phyloP scores from a whole-genome alignment of 2,797 vertebrate species.

The Dendrocincla tyrannina region DNA sequence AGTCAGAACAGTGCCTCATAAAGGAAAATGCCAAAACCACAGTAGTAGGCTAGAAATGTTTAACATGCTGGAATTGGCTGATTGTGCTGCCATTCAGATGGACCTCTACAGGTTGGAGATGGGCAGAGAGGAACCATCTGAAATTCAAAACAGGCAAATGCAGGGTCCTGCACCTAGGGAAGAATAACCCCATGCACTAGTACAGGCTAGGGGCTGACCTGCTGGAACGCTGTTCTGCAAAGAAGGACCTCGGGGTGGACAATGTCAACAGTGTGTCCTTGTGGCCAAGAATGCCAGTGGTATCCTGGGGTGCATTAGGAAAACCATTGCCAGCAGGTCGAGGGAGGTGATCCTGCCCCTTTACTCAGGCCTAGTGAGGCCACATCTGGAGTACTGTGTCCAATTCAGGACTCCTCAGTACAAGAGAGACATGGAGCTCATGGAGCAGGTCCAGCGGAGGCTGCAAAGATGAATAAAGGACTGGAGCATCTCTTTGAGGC shows the following conservation, averaged over 20 bases:
- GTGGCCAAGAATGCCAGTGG: background rate
- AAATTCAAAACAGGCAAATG: background rate
- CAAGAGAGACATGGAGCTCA: background rate
- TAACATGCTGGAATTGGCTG: background rate
- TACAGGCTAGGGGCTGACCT: background rate
- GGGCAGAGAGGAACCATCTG: background rate
- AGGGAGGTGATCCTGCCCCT: background rate
- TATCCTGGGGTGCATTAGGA: background rate
- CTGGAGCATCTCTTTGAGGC: too few species aligned
- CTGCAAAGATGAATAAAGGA: background rate
- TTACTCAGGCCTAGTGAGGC: background rate
- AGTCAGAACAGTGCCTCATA: background rate
- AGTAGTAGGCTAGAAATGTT: background rate
- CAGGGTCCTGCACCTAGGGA: background rate
- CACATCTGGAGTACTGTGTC: background rate
- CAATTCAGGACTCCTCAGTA: background rate
- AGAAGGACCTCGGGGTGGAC: background rate
- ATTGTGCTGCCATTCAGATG: background rate
- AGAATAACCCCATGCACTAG: background rate
- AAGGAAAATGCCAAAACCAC: background rate
- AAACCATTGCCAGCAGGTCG: background rate
- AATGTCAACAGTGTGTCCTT: background rate
- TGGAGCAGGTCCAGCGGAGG: background rate
- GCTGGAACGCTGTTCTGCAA: background rate
- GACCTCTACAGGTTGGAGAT: background rate